Base-by-base conservation (phyloP, 1,140 invertebrate species). In the Macrotrachela quadricornifera region DNA sequence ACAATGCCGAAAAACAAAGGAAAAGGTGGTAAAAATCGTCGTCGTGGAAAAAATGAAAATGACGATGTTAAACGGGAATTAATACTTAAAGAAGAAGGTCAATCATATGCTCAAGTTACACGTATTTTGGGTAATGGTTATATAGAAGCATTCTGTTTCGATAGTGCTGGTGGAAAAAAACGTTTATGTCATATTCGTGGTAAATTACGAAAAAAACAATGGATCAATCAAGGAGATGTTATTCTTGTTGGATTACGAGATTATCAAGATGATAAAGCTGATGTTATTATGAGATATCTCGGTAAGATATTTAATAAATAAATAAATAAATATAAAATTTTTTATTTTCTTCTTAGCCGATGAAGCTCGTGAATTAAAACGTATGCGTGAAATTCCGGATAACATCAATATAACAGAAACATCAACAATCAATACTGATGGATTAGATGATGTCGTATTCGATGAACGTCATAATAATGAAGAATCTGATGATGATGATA, bases 41-140 rank as follows among this genome's bases (percentile, higher is more conserved):
- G 91, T 69, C 82, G 91, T 75, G 91, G 91, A 73, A 97, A 97
- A 77, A 96, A 96, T 66, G 91, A 97, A 74, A 96, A 96, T 73
- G 91, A 97, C 77, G 86, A 87, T 46, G 86, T 94, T 65, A 97
- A 96, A 71, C 79, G 91, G 75, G 91, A 97, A 71, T 77, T 96
- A 68, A 85, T 96, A 36, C 92, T 95, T 73, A 95, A 95, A 74
- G 91, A 96, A 75, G 88, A 95, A 74, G 91, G 91, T 57, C 91
- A 97, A 79, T 90, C 95, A 72, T 97, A 97, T 75, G 91, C 90
- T 63, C 91, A 97, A 79, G 94, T 99, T 46, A 85, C 85, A 62
- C 97, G 97, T 77, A 99, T 99, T 92, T 77, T 99, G 63, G 94
- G 94, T 62, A 99, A 99, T 77, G 94, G 94, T 60, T 77, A 92